Conservation (phyloP, 1,140 invertebrate species). For the Drosophila mayri region DNA sequence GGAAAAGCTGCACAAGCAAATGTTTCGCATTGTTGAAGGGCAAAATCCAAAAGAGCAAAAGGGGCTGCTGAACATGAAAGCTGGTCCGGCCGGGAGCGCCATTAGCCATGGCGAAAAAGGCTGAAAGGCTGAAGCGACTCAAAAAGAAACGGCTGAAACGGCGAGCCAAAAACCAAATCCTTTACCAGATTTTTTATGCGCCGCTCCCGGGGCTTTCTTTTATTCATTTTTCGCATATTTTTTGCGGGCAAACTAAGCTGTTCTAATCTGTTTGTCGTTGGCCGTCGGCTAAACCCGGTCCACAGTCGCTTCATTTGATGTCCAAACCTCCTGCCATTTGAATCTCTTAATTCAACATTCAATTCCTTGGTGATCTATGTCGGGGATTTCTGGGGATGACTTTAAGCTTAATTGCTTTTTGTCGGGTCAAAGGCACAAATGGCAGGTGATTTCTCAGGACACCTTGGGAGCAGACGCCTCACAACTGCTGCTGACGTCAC, state of each 20-base stretch:
- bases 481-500: conserved; percentile 52
- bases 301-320: conserved; percentile 19
- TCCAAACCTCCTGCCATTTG: neutral
- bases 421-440: conserved; percentile 33
- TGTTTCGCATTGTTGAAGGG: conserved; percentile 77
- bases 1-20: conserved; percentile 70
- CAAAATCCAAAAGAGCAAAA: conserved; percentile 43
- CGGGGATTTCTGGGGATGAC: conserved; percentile 39
- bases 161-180: conserved; percentile 64
- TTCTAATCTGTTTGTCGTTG: conserved; percentile 76
- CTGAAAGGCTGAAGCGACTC: conserved; percentile 20
- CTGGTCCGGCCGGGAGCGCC: conserved; percentile 66
- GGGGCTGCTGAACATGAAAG: conserved; percentile 44
- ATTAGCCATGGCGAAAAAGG: conserved; percentile 63
- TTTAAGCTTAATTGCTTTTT: conserved; percentile 58
- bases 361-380: conserved; percentile 59
- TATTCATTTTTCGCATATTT: conserved; percentile 58
- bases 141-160: conserved; percentile 28
- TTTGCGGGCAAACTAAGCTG: conserved; percentile 56
- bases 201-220: conserved; percentile 36
- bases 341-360: conserved; percentile 49
- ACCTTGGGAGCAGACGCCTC: conserved; percentile 7
- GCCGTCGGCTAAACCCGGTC: conserved; percentile 31
- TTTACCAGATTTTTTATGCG: conserved; percentile 64
- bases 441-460: conserved; percentile 33